phyloP scores from a whole-genome alignment of 2,797 vertebrate genomes.

The Acanthiza pusilla region DNA sequence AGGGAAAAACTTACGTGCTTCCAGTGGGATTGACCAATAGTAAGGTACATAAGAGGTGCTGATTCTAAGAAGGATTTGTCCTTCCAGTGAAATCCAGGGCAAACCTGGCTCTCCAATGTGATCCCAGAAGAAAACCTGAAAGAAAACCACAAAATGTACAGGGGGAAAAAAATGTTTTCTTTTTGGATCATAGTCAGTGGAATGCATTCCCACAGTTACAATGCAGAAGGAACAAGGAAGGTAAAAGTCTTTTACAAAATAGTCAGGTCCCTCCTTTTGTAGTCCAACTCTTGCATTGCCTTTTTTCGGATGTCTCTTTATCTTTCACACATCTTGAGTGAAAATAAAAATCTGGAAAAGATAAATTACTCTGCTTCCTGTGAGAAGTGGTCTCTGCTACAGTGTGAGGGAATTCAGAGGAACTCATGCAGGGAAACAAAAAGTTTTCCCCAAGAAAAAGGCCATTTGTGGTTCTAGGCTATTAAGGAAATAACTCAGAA shows the following conservation, averaged over 20 bases:
- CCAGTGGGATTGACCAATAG: not conserved
- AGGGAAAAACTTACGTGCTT: not conserved
- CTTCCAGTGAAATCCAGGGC: not conserved
- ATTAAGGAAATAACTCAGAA: conserved; percentile 1
- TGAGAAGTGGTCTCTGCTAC: not conserved
- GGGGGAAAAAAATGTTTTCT: not conserved
- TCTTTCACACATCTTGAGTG: not conserved
- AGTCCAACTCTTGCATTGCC: not conserved
- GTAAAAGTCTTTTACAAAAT: not conserved
- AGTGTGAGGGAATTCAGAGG: not conserved
- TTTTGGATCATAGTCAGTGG: not conserved
- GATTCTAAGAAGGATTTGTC: not conserved
- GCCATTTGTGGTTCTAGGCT: not conserved
- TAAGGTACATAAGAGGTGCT: not conserved
- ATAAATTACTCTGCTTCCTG: not conserved
- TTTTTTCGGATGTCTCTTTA: not conserved
- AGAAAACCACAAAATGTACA: not conserved
- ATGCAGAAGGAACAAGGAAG: not conserved
- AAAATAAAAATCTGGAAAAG: not conserved
- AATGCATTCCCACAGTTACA: not conserved
- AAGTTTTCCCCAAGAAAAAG: not conserved
- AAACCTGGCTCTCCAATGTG: not conserved
- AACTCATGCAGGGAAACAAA: not conserved
- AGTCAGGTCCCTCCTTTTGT: not conserved
- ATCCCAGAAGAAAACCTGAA: not conserved